Evolutionary conservation across 2,113 vertebrate species (phyloP).

Genomic region (Acinonyx jubatus): DNA sequence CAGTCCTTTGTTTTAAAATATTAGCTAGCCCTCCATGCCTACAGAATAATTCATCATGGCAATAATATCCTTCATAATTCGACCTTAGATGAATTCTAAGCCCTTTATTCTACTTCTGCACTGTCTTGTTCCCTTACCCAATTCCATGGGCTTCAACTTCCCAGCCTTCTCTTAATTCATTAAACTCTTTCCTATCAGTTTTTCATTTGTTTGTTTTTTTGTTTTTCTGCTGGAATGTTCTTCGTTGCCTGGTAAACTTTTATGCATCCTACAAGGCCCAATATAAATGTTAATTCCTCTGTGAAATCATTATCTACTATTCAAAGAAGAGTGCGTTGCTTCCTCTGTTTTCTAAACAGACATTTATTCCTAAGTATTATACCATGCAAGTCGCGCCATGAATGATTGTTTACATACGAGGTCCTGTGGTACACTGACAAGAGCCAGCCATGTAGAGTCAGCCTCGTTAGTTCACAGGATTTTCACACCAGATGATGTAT

Average conservation of each 20-base stretch:
- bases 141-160: not conserved
- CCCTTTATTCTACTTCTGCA: not conserved
- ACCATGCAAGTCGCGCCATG: not conserved
- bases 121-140: not conserved
- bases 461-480: not conserved
- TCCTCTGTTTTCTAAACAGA: not conserved
- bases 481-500: not conserved
- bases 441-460: not conserved
- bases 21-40: not conserved
- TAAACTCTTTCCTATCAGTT: not conserved
- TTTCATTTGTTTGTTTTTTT: not conserved
- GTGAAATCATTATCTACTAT: not conserved
- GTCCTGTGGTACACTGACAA: not conserved
- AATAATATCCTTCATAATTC: not conserved
- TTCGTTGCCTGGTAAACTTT: not conserved
- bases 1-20: not conserved
- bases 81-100: not conserved
- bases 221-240: not conserved
- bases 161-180: not conserved
- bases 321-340: not conserved
- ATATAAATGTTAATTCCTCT: not conserved
- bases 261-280: not conserved
- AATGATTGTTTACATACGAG: not conserved
- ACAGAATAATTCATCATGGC: not conserved
- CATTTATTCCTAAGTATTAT: not conserved